Base-by-base conservation (phyloP, 2,888 invertebrate species). In the Diploptera punctata region DNA sequence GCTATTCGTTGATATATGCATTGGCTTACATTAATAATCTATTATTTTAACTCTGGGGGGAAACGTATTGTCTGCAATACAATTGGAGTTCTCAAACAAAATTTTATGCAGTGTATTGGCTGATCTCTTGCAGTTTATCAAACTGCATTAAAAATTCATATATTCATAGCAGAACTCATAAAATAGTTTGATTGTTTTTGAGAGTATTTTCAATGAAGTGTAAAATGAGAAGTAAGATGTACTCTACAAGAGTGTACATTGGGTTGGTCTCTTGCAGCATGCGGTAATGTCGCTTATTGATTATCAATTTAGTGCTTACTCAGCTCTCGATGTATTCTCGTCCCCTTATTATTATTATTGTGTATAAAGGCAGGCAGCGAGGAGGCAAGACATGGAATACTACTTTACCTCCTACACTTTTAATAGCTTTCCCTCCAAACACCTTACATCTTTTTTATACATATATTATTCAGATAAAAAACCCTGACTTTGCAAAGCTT, bases 231-330 rank as follows among this genome's bases (percentile, higher is more conserved):
- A n/a, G n/a, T n/a, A n/a, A 33, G 33, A 5, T 33, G 33, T 33
- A 33, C 33, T 10, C 33, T 33, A 33, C 10, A 33, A 33, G 33
- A 33, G 19, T 24, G 24, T 43, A 44, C 24, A 24, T 44, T 33
- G 19, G n/a, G 18, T 38, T 62, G 29, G 57, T 68, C 52, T 57
- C 57, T 57, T 57, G 16, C 65, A 65, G 65, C 65, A 44, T 65
- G 75, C 75, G 71, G 71, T 75, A 75, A 73, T 75, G 75, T 71
- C 75, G 75, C 73, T 38, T 75, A 75, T 75, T 75, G 75, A 75
- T 75, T 75, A 75, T 75, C 75, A 75, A 75, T 75, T 75, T 75
- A 73, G 71, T 73, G 75, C 75, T 71, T 73, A 73, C 75, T 75
- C 73, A 73, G 73, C 73, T 47, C 69, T 54, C 57, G 24, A 38